Conservation (phyloP, 1,140 invertebrate species). For the Chlorops oryzae region DNA sequence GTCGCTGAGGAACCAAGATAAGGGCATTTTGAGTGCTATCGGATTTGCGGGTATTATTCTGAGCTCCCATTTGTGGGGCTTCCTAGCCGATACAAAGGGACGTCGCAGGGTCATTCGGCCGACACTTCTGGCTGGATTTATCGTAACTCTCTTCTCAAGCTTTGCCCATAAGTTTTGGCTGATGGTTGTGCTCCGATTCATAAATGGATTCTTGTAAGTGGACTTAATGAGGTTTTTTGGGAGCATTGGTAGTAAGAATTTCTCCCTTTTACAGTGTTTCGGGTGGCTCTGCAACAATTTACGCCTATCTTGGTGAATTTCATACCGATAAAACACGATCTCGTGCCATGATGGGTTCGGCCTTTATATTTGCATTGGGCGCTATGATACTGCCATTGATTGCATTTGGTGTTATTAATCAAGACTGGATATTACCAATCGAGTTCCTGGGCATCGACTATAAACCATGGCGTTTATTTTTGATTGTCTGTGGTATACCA, state of each 20-base stretch:
- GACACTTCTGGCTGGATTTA: slow-evolving; percentile 17
- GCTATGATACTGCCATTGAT: slow-evolving; percentile 19
- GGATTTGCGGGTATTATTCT: slow-evolving; percentile 53
- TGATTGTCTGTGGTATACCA: slow-evolving; percentile 19
- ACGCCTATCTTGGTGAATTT: slow-evolving; percentile 24
- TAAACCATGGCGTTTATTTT: slow-evolving; percentile 24
- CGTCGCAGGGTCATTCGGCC: slow-evolving; percentile 58
- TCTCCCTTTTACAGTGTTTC: slow-evolving; percentile 16
- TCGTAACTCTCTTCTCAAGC: slow-evolving; percentile 14
- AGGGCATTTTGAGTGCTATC: slow-evolving; percentile 52
- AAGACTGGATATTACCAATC: slow-evolving; percentile 17
- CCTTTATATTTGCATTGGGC: slow-evolving; percentile 24
- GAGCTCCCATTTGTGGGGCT: slow-evolving; percentile 64
- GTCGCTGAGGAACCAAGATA: slow-evolving; percentile 53
- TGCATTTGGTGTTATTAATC: slow-evolving; percentile 21
- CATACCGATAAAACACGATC: slow-evolving; percentile 17
- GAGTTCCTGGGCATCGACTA: slow-evolving; percentile 17
- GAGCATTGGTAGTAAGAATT: too few species aligned
- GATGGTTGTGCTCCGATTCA: slow-evolving; percentile 17
- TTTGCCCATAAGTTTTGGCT: slow-evolving; percentile 18
- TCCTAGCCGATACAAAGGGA: slow-evolving; percentile 66
- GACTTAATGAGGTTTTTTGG: neutral
- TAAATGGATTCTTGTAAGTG: slow-evolving; percentile 27
- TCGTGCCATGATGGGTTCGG: slow-evolving; percentile 23
- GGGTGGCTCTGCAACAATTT: slow-evolving; percentile 20